Evolutionary conservation across 2,113 vertebrate species (phyloP).

Genomic region (Zosterops japonicus): DNA sequence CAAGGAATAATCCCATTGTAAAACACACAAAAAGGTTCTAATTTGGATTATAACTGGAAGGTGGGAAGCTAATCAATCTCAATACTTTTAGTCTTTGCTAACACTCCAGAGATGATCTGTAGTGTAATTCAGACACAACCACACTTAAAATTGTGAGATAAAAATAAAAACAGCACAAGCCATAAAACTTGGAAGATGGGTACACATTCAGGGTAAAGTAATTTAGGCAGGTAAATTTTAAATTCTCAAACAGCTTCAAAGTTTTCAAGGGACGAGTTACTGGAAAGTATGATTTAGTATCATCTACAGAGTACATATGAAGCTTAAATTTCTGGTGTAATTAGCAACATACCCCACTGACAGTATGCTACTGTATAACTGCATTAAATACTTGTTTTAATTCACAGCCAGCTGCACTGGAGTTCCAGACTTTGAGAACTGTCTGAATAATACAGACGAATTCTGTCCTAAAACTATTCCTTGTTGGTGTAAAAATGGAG

Average conservation of each 20-base stretch:
- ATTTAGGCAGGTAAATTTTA: neutral
- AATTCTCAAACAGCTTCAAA: neutral
- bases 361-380: neutral
- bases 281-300: neutral
- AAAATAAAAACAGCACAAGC: neutral
- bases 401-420: conserved; percentile 61
- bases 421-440: conserved; percentile 41
- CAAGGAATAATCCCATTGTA: neutral
- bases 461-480: conserved; percentile 54
- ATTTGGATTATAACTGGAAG: neutral
- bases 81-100: neutral
- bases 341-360: neutral
- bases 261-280: neutral
- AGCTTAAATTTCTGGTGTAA: neutral
- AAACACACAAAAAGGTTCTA: neutral
- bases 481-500: conserved; percentile 57
- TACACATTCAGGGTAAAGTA: neutral
- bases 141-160: neutral
- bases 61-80: neutral
- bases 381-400: neutral
- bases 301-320: neutral
- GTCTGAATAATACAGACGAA: neutral
- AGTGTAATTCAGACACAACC: neutral
- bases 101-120: neutral
- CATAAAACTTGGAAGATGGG: neutral